A percentile compares a stretch with the other conserved stretches of the same genome.
These are phyloP conservation scores for Hyperoplus immaculatus DNA, from an alignment of 2,797 vertebrate genomes.

Conservation along the genomic window DNA sequence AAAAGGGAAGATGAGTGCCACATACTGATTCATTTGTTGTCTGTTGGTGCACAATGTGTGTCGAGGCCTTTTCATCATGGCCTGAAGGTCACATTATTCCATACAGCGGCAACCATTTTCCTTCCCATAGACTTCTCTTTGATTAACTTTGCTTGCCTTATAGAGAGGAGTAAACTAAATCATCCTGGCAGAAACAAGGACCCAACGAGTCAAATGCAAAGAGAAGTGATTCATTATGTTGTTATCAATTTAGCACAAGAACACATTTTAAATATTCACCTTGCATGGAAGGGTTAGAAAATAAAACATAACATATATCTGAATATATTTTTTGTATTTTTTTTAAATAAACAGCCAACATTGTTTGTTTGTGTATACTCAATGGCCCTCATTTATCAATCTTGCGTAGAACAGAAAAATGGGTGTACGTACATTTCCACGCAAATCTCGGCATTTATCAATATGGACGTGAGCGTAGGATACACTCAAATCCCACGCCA, in stretches of 20 bases:
- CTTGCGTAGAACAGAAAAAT: too few species aligned
- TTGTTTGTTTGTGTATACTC: neutral
- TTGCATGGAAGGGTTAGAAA: too few species aligned
- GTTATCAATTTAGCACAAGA: neutral
- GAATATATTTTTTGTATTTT: too few species aligned
- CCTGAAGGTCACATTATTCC: slow-evolving; percentile 21
- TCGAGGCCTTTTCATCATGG: slow-evolving; percentile 3
- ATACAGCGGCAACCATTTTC: neutral
- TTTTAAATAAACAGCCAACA: too few species aligned
- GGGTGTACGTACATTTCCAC: too few species aligned
- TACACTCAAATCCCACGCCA: too few species aligned
- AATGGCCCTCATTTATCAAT: too few species aligned
- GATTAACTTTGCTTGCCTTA: slow-evolving; percentile 19
- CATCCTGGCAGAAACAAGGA: neutral
- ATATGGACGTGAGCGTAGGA: too few species aligned
- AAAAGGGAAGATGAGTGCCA: neutral
- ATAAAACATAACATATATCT: too few species aligned
- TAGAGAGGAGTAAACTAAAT: slow-evolving; percentile 1
- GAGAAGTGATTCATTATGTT: neutral
- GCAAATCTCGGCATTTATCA: too few species aligned
- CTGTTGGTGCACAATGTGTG: slow-evolving; percentile 20
- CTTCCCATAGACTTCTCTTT: slow-evolving; percentile 5
- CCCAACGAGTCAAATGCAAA: neutral
- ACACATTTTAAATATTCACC: neutral
- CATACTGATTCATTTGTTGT: slow-evolving; percentile 3